Evolutionary conservation across 2,797 vertebrate species (phyloP).

Genomic region (Notolepis coatsorum): DNA sequence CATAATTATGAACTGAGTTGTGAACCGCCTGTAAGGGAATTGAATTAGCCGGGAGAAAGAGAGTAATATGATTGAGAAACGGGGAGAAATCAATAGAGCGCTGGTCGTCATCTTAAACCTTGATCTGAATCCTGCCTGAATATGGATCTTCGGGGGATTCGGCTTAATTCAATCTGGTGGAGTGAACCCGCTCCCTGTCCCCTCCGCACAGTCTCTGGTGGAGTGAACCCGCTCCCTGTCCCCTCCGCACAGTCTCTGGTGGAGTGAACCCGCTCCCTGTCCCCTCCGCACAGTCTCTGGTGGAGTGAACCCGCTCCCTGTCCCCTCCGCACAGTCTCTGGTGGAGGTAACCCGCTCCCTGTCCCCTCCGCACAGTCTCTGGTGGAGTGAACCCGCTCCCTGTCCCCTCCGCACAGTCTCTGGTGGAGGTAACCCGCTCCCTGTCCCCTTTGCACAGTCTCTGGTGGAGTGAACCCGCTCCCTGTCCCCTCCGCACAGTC

Average conservation of each 20-base stretch:
- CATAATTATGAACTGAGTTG: conserved; percentile 79
- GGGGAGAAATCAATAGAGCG: conserved; percentile 75
- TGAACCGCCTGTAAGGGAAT: conserved; percentile 74
- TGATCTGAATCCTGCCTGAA: conserved; percentile 76
- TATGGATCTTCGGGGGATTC: conserved; percentile 75
- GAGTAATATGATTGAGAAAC: conserved; percentile 79
- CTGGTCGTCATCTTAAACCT: conserved; percentile 67
- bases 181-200: conserved; percentile 70
- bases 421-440: too few species aligned
- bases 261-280: conserved; percentile 68
- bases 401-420: too few species aligned
- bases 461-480: too few species aligned
- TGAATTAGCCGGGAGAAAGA: conserved; percentile 73
- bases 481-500: too few species aligned
- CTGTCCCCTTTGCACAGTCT: too few species aligned
- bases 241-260: conserved; percentile 68
- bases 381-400: too few species aligned
- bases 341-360: too few species aligned
- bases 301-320: conserved; percentile 67
- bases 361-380: too few species aligned
- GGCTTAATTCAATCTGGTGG: conserved; percentile 72
- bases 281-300: conserved; percentile 69
- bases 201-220: conserved; percentile 67
- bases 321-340: conserved; percentile 70
- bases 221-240: conserved; percentile 68